Percentiles rank a stretch among this genome's conserved stretches.
Conservation (phyloP, 2,888 invertebrate species). For the Mythimna pallens region DNA sequence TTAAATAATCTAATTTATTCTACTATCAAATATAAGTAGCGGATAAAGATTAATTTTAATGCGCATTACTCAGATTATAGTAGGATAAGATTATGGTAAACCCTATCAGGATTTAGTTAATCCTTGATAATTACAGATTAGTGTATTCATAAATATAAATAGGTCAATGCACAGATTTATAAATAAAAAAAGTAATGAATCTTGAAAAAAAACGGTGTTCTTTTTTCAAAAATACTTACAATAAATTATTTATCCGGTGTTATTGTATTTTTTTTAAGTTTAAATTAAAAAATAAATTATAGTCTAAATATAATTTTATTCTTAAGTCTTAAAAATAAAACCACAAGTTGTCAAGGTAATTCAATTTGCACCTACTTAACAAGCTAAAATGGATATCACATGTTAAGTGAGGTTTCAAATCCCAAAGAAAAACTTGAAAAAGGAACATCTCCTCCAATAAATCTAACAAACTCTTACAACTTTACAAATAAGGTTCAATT, state of each 20-base stretch:
- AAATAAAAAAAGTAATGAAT: too few species aligned
- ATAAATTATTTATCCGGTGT: too few species aligned
- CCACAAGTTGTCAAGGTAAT: background rate
- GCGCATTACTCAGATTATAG: conserved; percentile 37
- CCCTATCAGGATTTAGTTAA: conserved; percentile 14
- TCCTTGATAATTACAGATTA: conserved; percentile 5
- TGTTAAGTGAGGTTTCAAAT: conserved; percentile 50
- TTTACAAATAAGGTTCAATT: conserved; percentile 14
- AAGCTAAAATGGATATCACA: conserved; percentile 43
- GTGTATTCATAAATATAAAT: background rate
- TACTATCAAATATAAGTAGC: conserved; percentile 11
- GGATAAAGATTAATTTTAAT: conserved; percentile 44
- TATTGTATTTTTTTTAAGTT: too few species aligned
- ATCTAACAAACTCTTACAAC: background rate
- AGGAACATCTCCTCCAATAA: background rate
- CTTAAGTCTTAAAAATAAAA: conserved; percentile 5
- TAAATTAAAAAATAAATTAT: too few species aligned
- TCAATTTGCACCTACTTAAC: conserved; percentile 14
- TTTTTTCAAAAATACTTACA: background rate
- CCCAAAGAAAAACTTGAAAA: conserved; percentile 19
- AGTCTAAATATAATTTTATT: background rate
- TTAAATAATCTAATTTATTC: conserved; percentile 6
- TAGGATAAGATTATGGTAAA: conserved; percentile 27
- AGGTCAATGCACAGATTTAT: conserved; percentile 9
- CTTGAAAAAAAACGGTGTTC: background rate